Conservation (phyloP, 2,888 invertebrate genomes). For the Melanostoma mellinum region DNA sequence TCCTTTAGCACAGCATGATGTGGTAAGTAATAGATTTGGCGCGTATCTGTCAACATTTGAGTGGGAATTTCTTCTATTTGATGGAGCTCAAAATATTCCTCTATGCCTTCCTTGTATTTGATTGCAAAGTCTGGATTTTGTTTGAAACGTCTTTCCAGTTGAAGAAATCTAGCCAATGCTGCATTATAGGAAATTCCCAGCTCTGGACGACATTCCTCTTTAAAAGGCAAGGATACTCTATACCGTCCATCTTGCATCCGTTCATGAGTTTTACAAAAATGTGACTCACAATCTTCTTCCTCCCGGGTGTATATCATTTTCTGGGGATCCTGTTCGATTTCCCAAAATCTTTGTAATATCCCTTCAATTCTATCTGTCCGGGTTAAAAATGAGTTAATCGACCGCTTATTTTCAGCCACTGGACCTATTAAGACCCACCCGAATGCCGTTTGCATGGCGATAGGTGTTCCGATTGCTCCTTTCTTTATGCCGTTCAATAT, state of each 20-base stretch:
- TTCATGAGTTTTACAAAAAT: conserved; percentile 13
- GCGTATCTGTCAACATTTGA: too few species aligned
- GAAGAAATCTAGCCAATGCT: conserved; percentile 38
- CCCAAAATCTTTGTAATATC: conserved; percentile 12
- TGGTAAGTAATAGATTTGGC: too few species aligned
- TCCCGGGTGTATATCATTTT: conserved; percentile 1
- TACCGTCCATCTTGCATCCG: conserved; percentile 2
- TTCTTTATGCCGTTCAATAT: too few species aligned
- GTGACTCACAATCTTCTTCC: conserved; percentile 31
- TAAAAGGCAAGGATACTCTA: conserved; percentile 15
- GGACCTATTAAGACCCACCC: too few species aligned
- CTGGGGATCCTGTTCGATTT: conserved; percentile 11
- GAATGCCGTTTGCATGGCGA: too few species aligned
- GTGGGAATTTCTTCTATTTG: too few species aligned
- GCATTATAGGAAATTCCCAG: conserved; percentile 33
- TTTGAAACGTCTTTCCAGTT: conserved; percentile 22
- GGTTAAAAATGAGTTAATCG: too few species aligned
- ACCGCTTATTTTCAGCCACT: too few species aligned
- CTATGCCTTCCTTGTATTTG: conserved; percentile 31
- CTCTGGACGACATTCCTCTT: background rate
- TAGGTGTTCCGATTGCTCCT: too few species aligned
- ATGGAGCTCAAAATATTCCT: conserved; percentile 27
- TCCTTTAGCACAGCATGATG: conserved; percentile 35
- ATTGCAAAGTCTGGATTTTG: background rate
- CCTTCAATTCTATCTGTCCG: too few species aligned